Conservation (phyloP, 2,113 vertebrate genomes). For the Eubucco bourcierii region DNA sequence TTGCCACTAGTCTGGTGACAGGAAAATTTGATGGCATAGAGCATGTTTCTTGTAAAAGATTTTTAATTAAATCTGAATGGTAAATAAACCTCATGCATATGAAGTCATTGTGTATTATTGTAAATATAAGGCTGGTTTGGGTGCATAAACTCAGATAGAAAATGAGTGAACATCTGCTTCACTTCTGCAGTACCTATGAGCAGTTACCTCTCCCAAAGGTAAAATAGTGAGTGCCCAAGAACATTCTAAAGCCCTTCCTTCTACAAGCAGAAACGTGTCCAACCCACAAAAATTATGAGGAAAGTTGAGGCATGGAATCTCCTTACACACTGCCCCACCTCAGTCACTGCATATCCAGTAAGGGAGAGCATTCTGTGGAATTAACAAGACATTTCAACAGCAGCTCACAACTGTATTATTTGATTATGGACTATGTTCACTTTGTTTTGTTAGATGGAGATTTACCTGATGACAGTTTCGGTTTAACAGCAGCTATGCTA, state of each 20-base stretch:
- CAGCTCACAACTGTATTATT: neutral
- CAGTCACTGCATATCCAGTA: no score
- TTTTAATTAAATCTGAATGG: neutral
- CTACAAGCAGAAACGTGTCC: neutral
- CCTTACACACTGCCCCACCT: neutral
- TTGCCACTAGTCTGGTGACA: neutral
- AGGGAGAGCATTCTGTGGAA: neutral
- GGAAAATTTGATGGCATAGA: neutral
- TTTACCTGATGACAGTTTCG: neutral
- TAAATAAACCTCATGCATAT: neutral
- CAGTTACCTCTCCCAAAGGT: neutral
- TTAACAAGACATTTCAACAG: neutral
- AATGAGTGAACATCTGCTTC: neutral
- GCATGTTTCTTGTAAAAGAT: neutral
- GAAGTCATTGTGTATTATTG: neutral
- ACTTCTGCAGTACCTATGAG: neutral
- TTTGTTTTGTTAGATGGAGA: neutral
- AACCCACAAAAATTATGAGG: neutral
- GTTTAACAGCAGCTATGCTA: neutral
- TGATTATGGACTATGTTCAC: neutral
- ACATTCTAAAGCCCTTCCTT: neutral
- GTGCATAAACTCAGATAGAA: neutral
- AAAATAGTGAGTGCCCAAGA: neutral
- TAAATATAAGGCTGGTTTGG: neutral
- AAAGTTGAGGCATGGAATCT: neutral